A percentile compares a stretch with the other conserved stretches of the same genome.
Evolutionary conservation across 1,140 invertebrate species (phyloP).

Genomic region (Drosophila bocki): DNA sequence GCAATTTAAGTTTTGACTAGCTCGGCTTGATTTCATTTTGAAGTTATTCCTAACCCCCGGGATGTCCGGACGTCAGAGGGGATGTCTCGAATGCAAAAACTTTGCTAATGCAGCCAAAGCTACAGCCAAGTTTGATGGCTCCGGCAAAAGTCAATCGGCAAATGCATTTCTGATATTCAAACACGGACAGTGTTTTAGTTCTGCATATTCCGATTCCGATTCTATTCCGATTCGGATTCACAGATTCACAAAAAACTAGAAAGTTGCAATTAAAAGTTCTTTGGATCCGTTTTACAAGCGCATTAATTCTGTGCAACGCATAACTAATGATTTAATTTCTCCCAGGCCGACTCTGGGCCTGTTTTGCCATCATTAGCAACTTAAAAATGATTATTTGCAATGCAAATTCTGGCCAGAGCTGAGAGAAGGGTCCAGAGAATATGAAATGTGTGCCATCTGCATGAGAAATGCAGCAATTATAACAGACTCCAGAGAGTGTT

Average conservation of each 20-base stretch:
- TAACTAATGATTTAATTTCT: constrained; percentile 82
- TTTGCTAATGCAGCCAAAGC: constrained; percentile 57
- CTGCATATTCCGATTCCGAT: constrained; percentile 24
- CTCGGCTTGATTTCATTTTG: constrained; percentile 75
- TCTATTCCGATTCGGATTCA: constrained; percentile 5
- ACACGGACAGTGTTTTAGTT: constrained; percentile 32
- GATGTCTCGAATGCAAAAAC: constrained; percentile 69
- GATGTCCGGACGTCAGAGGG: neutral
- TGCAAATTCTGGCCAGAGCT: constrained; percentile 55
- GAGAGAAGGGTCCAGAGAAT: constrained; percentile 33
- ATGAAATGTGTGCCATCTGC: constrained; percentile 54
- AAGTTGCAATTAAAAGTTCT: constrained; percentile 72
- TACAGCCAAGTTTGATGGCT: constrained; percentile 36
- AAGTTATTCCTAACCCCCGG: constrained; percentile 45
- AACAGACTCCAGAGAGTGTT: neutral
- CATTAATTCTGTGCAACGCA: constrained; percentile 73
- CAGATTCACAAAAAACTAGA: constrained; percentile 32
- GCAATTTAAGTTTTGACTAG: constrained; percentile 76
- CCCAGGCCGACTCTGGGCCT: constrained; percentile 24
- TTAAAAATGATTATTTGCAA: constrained; percentile 80
- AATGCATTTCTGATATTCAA: constrained; percentile 68
- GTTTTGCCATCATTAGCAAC: constrained; percentile 60
- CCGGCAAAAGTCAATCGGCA: constrained; percentile 65
- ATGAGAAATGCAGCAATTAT: constrained; percentile 67
- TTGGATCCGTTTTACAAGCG: constrained; percentile 60